Evolutionary conservation across 2,113 vertebrate genomes (phyloP), one percentile per base, ranked within the genome.

Genomic region (Scalopus aquaticus): DNA sequence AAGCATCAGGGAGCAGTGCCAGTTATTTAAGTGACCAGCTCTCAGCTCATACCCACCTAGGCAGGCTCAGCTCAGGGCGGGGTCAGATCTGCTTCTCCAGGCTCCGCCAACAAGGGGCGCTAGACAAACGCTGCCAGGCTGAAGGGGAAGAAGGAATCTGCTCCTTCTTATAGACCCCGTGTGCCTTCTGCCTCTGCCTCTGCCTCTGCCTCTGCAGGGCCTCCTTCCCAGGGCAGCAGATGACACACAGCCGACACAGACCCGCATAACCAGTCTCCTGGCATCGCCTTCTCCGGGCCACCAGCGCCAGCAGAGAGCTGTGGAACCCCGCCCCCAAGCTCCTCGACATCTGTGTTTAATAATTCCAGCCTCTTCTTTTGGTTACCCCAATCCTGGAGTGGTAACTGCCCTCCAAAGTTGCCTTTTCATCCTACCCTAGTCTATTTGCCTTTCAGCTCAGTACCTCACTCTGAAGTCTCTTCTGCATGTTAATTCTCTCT

Each of bases 101-200:
- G 5, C 28, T 20, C 74, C 30, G 88, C 64, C 70, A 46, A 9
- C 2, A 88, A 86, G 30, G 30, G 86, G 82, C 28, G 54, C 77
- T 5, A 60, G 17, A 51, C 73, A 91, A 64, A 88, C 35, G 56
- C 28, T 16, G 49, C 26, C 1, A 35, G 44, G 16, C 76, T n/a
- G 20, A n/a, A 19, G 12, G 39, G 22, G 54, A 56, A 56, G 54
- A 22, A 10, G 1, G 4, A 26, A 3, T 0, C 10, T 1, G 20
- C 28, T 37, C 37, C 70, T 17, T 0, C 5, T 0, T 0, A 19
- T 32, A 67, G 77, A 12, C 5, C 28, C 24, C 2, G 20, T 1
- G 22, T 49, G 35, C 24, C 19, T 28, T 5, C 8, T 2, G 30
- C 7, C 60, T 42, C 24, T 0, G 37, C 58, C 17, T 5, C 8